Base-by-base conservation (phyloP, 2,113 vertebrate species). In the Genyomyrus donnyi region DNA sequence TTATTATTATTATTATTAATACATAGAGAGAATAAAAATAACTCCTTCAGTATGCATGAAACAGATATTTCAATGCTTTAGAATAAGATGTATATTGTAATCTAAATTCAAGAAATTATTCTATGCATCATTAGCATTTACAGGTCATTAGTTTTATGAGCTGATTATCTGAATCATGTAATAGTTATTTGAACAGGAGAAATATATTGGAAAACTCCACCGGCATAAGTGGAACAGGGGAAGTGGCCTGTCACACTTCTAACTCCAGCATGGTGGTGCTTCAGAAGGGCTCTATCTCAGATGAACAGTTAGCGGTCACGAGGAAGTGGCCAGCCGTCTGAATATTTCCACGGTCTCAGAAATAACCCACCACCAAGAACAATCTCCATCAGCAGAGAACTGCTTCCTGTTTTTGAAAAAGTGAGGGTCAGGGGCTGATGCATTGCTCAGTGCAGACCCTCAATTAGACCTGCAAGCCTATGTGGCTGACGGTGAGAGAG, bases 371-470 rank as follows among this genome's bases (percentile, higher is more conserved):
- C 94, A 93, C 92, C 91, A 49, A 39, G 90, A 90, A 91, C 88
- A 92, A 90, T 91, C 91, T 94, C 92, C 92, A 94, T 95, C 95
- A 95, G 42, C 15, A 90, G 42, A 66, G 19, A 45, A 90, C 90
- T 8, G 92, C 93, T 96, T 96, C 95, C 95, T 94, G 93, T 94
- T 95, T 94, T 92, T 91, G 89, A 91, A 92, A 91, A 92, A 92
- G 56, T 42, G 9, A 77, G 24, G 50, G 85, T 56, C 85, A 91
- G 85, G 62, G 62, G n/a, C 62, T 13, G 27, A 11, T 70, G 27
- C 62, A 31, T 31, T 70, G 62, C n/a, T 13, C 62, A 31, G 62
- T 70, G 62, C 62, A 70, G 62, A 70, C 62, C 62, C 9, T 70
- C n/a, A 70, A 11, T 27, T 70, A 27, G 10, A 70, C 62, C 62